A percentile compares a stretch with the other conserved stretches of the same genome.
phyloP scores from a whole-genome alignment of 2,113 vertebrate genomes.

The Pseudorhombus dupliciocellatus region DNA sequence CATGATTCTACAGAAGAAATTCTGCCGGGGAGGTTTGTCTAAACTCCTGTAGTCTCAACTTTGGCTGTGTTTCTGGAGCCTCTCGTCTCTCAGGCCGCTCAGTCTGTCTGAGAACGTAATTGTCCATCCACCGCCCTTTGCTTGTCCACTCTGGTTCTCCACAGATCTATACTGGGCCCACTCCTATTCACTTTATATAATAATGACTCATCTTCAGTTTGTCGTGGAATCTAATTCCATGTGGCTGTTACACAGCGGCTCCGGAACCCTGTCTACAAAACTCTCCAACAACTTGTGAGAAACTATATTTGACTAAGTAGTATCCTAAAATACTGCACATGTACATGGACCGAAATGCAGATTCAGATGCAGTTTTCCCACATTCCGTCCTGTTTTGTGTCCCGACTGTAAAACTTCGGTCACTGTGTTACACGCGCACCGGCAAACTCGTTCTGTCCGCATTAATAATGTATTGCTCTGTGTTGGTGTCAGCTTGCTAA shows the following conservation, averaged over 20 bases:
- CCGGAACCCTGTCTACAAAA: background rate
- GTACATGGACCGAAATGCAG: background rate
- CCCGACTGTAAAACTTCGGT: constrained; percentile 28
- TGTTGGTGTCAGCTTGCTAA: constrained; percentile 41
- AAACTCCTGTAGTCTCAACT: background rate
- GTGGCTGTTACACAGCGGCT: constrained; percentile 1
- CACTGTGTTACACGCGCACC: constrained; percentile 4
- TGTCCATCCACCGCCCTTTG: constrained; percentile 50
- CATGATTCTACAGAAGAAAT: no score
- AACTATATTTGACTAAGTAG: background rate
- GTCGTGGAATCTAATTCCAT: constrained; percentile 45
- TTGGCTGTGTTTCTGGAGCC: background rate
- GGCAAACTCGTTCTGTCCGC: constrained; percentile 30
- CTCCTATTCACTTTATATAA: constrained; percentile 66
- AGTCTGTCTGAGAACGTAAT: constrained; percentile 38
- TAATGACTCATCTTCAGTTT: constrained; percentile 61
- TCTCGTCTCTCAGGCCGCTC: constrained; percentile 11
- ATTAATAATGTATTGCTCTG: constrained; percentile 52
- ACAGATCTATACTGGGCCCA: constrained; percentile 56
- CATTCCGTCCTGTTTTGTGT: background rate
- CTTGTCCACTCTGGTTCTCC: constrained; percentile 45
- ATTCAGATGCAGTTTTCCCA: background rate
- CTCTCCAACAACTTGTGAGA: background rate
- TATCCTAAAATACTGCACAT: background rate
- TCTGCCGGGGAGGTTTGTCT: background rate